Conservation (phyloP, 2,888 invertebrate genomes). For the Acanthosepion pharaonis region DNA sequence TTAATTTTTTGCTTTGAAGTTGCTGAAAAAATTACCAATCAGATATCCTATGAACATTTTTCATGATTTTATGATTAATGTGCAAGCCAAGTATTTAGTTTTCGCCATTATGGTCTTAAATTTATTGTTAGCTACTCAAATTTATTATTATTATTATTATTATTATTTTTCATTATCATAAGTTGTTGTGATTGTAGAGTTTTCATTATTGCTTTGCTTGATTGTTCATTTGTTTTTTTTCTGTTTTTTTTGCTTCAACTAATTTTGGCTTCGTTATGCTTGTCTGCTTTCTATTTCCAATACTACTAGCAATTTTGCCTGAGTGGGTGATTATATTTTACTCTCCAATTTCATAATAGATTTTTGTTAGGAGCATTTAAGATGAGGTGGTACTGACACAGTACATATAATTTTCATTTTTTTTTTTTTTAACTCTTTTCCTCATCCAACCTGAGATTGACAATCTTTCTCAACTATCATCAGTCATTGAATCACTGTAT, state of each 20-base stretch:
- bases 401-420: neutral
- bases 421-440: neutral
- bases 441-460: neutral
- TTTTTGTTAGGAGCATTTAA: neutral
- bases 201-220: constrained; percentile 33
- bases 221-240: neutral
- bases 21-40: neutral
- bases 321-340: neutral
- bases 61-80: neutral
- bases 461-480: neutral
- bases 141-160: neutral
- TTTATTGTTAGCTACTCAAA: neutral
- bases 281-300: constrained; percentile 20
- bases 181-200: neutral
- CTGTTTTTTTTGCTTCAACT: neutral
- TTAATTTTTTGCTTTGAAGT: neutral
- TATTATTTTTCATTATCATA: neutral
- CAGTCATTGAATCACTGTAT: too few species aligned
- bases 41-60: neutral
- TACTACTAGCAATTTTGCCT: neutral
- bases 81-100: neutral
- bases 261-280: constrained; percentile 2
- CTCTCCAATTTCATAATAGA: neutral
- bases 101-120: neutral
- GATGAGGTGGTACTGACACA: neutral